These are phyloP conservation scores for Anagyrus pseudococci DNA, from an alignment of 2,888 invertebrate species.

Conservation along the genomic window DNA sequence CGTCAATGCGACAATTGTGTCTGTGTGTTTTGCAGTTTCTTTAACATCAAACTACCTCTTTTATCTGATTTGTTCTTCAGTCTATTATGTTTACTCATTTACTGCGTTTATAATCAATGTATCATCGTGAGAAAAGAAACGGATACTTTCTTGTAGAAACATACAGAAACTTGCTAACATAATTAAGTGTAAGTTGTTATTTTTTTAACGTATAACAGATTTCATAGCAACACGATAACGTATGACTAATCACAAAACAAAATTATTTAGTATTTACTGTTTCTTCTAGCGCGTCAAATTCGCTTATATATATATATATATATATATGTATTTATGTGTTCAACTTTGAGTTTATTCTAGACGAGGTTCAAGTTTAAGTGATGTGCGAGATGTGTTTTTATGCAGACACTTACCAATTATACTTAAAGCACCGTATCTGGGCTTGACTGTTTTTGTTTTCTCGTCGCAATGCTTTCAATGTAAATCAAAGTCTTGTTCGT, in stretches of 20 bases:
- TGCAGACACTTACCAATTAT: not conserved
- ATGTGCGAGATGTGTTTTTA: constrained; percentile 4
- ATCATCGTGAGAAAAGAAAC: constrained; percentile 35
- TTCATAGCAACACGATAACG: too few species aligned
- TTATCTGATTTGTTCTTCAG: constrained; percentile 9
- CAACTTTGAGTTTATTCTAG: not conserved
- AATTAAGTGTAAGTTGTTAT: not conserved
- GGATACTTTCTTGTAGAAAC: constrained; percentile 34
- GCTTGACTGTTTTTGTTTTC: not conserved
- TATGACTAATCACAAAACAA: not conserved
- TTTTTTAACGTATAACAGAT: too few species aligned
- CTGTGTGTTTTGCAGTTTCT: constrained; percentile 29
- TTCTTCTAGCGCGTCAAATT: not conserved
- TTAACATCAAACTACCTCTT: constrained; percentile 10
- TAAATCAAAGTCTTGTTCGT: not conserved
- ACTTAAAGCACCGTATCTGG: too few species aligned
- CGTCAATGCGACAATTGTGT: constrained; percentile 34
- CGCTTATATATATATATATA: not conserved
- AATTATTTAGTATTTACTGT: not conserved
- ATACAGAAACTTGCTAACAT: constrained; percentile 34
- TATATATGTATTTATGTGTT: not conserved
- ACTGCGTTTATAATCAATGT: constrained; percentile 12
- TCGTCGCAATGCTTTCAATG: not conserved
- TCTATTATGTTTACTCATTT: not conserved
- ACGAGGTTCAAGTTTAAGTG: constrained; percentile 1